Percentiles rank a stretch among this genome's conserved stretches.
Evolutionary conservation across 1,140 invertebrate genomes (phyloP).

Genomic region (Drosophila takahashii): DNA sequence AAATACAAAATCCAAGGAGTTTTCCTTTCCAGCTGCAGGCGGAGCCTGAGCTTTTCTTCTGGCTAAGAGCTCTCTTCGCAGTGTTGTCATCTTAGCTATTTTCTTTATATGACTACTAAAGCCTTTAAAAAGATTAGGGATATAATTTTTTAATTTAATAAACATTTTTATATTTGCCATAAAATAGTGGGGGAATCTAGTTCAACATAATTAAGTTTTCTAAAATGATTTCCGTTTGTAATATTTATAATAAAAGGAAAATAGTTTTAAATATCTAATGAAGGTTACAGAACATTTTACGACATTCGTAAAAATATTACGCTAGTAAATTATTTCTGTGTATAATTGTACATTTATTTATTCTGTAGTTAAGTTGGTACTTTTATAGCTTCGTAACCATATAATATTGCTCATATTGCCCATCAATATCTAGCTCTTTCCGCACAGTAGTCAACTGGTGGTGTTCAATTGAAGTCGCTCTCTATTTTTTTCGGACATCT

Average conservation of each 20-base stretch:
- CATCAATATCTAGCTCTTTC: slow-evolving; percentile 9
- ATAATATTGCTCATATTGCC: background rate
- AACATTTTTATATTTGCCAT: too few relatives aligned
- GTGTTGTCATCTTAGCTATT: slow-evolving; percentile 16
- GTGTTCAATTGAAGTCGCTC: slow-evolving; percentile 28
- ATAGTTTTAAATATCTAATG: too few relatives aligned
- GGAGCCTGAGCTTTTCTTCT: slow-evolving; percentile 30
- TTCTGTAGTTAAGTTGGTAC: background rate
- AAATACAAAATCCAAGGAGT: slow-evolving; percentile 66
- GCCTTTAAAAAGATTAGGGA: too few relatives aligned
- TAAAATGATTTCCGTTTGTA: too few relatives aligned
- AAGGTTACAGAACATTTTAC: too few relatives aligned
- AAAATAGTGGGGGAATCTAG: too few relatives aligned
- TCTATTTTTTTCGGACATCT: slow-evolving; percentile 64
- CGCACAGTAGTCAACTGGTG: slow-evolving; percentile 31
- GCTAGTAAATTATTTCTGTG: background rate
- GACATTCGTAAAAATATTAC: too few relatives aligned
- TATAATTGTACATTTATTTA: background rate
- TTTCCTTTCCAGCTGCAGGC: slow-evolving; percentile 67
- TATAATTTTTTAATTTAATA: too few relatives aligned
- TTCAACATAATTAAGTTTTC: too few relatives aligned
- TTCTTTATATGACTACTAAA: slow-evolving; percentile 1
- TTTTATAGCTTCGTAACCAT: slow-evolving; percentile 8
- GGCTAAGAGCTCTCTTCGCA: slow-evolving; percentile 15
- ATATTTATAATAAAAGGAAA: too few relatives aligned